Base-by-base conservation (phyloP, 2,888 invertebrate genomes). In the Ectemnius lituratus region DNA sequence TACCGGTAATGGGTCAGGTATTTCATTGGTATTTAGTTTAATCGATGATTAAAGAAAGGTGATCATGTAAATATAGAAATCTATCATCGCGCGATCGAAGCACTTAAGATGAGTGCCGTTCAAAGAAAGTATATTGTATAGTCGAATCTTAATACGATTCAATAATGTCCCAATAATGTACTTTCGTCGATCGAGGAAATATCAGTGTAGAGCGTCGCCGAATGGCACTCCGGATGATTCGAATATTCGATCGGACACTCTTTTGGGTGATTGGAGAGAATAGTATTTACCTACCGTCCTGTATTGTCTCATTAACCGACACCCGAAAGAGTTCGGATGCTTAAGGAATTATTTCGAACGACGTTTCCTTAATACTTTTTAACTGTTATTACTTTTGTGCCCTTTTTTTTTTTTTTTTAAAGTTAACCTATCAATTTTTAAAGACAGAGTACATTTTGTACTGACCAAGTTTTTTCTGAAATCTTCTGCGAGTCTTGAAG, bases 271-370 rank as follows among this genome's bases (percentile, higher is more conserved):
- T 47, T 62, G 59, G 59, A 66, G 65, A 75, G 60, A 63, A 71
- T 69, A 67, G 71, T 76, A 75, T 67, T 73, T 64, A 76, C 66
- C 70, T 79, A 81, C 80, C 80, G 80, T 80, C 80, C 80, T 73
- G 66, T 67, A 73, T 73, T 75, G n/a, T 67, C 81, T 72, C 73
- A 59, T 75, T 71, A 76, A 60, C 20, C 37, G 37, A 18, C 23
- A 23, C 46, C 58, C 45, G 8, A 4, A 8, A 65, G 57, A 6
- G 49, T 65, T 45, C 49, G 46, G 28, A 28, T 16, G 61, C 49
- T 63, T n/a, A 16, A 64, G 27, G 58, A 23, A 47, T 68, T 18
- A 20, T 45, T 37, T 8, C 52, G 2, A 23, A 16, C 2, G 52
- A 52, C 16, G 52, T 52, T 52, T 52, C 52, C n/a, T 16, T 20